Evolutionary conservation across 2,888 invertebrate species (phyloP), one percentile per base, ranked within the genome.

Genomic region (Chorisops tibialis): DNA sequence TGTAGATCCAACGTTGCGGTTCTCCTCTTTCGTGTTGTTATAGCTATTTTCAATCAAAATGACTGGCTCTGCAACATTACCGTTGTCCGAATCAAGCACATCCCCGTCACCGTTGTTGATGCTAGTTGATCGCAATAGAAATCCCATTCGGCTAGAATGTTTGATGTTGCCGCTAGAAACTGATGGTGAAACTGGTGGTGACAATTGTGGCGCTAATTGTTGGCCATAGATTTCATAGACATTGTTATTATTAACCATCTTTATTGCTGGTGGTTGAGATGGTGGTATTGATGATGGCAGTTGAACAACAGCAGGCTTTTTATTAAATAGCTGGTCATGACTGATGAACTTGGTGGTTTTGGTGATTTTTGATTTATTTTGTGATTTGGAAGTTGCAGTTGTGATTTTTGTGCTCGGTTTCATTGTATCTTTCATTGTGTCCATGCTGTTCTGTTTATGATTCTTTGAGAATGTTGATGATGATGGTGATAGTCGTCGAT

Each of bases 181-280:
- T 62, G 60, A 21, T 56, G 58, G 51, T 58, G 63, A 48, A 35
- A 58, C 52, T 47, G 64, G 54, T 48, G 64, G 58, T 62, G 64
- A 47, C 45, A 64, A 49, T 59, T 58, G 41, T 45, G 52, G 54
- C 58, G 60, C 61, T 61, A 56, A 41, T 62, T 62, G 35, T 61
- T 63, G 43, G 59, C 65, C 63, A 61, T 60, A 61, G 62, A 56
- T 56, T 56, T 56, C 61, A 61, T 59, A 52, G 48, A 65, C 62
- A 63, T 63, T 65, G 64, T 74, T 74, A 66, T 65, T 64, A 66
- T 65, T 64, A 65, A 69, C 66, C 67, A 69, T 69, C 68, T 69
- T 71, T 69, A 66, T 67, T 30, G 30, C 30, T 69, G 67, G 59
- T 67, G 68, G 67, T 67, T 65, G 65, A 66, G 68, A 52, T 66